Evolutionary conservation across 1,140 invertebrate species (phyloP), one percentile per base, ranked within the genome.

Genomic region (Zeugodacus cucurbitae): DNA sequence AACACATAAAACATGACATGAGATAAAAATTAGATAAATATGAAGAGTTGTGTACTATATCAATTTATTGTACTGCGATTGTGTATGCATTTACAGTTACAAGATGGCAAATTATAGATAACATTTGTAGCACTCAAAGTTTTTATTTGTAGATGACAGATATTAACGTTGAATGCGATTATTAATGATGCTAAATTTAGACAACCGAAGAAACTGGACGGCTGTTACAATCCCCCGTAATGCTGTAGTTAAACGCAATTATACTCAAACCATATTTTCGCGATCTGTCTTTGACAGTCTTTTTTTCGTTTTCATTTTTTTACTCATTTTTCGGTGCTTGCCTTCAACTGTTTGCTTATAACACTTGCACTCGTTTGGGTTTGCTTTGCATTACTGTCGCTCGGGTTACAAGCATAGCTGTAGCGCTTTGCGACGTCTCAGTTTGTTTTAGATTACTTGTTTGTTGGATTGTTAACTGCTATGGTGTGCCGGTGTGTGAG

Each of bases 171-270:
- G 87, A 89, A 89, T 86, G 88, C 48, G 88, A n/a, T 86, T 58
- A 88, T 88, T 89, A 58, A n/a, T 87, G 88, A 89, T 89, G 88
- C 88, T 54, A 89, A 89, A 86, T 62, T 29, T 20, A 82, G 88
- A 89, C 86, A 37, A 70, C 6, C 29, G 37, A 70, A 14, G 67
- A 37, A 37, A 37, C 67, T 34, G 37, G 37, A 70, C 67, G 37
- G n/a, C n/a, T n/a, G n/a, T n/a, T n/a, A n/a, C n/a, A n/a, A n/a
- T n/a, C n/a, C n/a, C n/a, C n/a, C n/a, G n/a, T n/a, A 32, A 64
- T 70, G 34, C 67, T 62, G 58, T n/a, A 17, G 67, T 34, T 37
- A 37, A 26, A 26, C 7, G 67, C 32, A 26, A 11, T 41, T 34
- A 70, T 20, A 70, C 67, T 54, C 48, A 54, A 14, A 14, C 34